A percentile compares a stretch with the other conserved stretches of the same genome.
Conservation (phyloP, 2,113 vertebrate genomes). For the Anseranas semipalmata region DNA sequence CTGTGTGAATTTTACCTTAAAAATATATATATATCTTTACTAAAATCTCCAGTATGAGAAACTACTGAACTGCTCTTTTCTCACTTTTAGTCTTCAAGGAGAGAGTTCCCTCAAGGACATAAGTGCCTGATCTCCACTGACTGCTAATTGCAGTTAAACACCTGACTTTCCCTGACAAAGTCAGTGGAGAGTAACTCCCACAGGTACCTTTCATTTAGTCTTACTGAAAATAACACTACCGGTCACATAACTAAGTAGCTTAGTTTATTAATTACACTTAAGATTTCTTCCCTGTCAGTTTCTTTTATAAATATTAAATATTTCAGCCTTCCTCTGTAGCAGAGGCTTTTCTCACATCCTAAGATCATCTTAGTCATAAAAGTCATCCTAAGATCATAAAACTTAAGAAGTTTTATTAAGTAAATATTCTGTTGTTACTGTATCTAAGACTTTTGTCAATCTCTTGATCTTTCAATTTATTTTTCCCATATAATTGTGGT, state of each 20-base stretch:
- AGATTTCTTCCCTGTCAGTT: background rate
- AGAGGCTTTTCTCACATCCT: background rate
- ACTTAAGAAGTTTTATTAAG: background rate
- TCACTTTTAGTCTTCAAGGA: background rate
- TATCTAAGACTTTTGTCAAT: background rate
- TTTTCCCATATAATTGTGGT: background rate
- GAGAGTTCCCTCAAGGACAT: background rate
- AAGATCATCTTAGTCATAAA: background rate
- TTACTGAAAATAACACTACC: background rate
- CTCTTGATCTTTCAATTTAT: background rate
- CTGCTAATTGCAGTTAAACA: background rate
- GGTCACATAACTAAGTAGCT: background rate
- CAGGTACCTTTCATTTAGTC: background rate
- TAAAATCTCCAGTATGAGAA: background rate
- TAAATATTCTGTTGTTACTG: background rate
- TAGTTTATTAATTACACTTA: background rate
- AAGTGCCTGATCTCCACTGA: background rate
- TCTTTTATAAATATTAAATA: background rate
- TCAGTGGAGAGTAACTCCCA: background rate
- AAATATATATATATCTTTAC: background rate
- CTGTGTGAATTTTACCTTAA: background rate
- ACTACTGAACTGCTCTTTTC: background rate
- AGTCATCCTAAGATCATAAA: too few species aligned
- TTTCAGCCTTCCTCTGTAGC: background rate
- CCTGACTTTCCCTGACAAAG: background rate